Base-by-base conservation (phyloP, 2,888 invertebrate species). In the Sinotaia quadrata region DNA sequence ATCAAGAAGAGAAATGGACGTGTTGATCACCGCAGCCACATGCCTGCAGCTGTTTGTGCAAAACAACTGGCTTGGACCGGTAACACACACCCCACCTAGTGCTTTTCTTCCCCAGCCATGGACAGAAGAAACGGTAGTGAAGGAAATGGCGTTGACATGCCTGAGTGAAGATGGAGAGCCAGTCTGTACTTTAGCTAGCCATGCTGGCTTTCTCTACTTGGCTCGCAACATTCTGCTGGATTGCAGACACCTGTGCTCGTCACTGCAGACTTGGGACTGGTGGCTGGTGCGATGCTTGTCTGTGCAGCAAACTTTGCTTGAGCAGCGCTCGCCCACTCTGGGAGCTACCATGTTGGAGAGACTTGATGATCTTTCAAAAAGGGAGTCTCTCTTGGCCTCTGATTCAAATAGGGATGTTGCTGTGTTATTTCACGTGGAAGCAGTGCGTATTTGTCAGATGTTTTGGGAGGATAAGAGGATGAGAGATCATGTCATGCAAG, bases 11-110 rank as follows among this genome's bases (percentile, higher is more conserved):
- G 78, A 82, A 52, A 57, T 85, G 58, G 74, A 79, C 2, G 87
- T 92, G 75, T 85, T 92, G 18, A 84, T 89, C 61, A 87, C 91
- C 62, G 93, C 92, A 2, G 90, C 94, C 24, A 91, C 92, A 44
- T 90, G 92, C 75, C 88, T 94, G 34, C 89, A 93, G 60, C 90
- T 91, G 33, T 96, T 95, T 88, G 91, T 94, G 65, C 93, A 95
- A 86, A 90, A 90, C 63, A 96, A 96, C 88, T 96, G 94, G 91
- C 93, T 93, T 60, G 94, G 95, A 0, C 94, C 94, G 4, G 88
- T 90, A 2, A 78, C 77, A n/a, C 57, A 59, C 29, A 56, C 52
- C 51, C 59, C 68, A n/a, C 77, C 78, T 7, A 18, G 44, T 29
- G 5, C 27, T 10, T 44, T 33, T 8, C 65, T 65, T 4, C 7